A percentile compares a stretch with the other conserved stretches of the same genome.
phyloP scores from a whole-genome alignment of 1,140 invertebrate genomes.

The Goniozus legneri region DNA sequence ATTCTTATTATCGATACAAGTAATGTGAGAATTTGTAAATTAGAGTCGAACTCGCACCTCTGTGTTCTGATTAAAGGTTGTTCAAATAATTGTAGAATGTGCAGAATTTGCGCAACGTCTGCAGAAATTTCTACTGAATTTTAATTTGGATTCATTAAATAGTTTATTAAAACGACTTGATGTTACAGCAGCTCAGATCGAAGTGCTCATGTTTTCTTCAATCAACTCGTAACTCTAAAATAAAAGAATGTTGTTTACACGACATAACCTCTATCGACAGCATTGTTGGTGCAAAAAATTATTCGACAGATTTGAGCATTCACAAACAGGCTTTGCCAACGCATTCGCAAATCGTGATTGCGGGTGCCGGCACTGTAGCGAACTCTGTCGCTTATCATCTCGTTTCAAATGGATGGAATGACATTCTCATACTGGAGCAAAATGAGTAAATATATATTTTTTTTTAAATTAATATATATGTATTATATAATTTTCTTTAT shows the following conservation, averaged over 20 bases:
- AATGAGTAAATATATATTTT: constrained; percentile 44
- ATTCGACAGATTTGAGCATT: neutral
- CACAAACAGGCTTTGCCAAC: constrained; percentile 33
- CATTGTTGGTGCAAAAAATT: neutral
- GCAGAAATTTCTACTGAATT: too few species aligned
- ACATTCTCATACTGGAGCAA: constrained; percentile 65
- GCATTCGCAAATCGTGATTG: constrained; percentile 62
- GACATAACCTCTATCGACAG: neutral
- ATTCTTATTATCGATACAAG: too few species aligned
- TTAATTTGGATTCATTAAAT: neutral
- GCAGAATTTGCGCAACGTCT: too few species aligned
- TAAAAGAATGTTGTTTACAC: neutral
- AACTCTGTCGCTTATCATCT: constrained; percentile 70
- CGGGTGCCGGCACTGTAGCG: constrained; percentile 64
- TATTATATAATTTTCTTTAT: neutral
- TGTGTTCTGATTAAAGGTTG: too few species aligned
- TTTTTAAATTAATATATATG: neutral
- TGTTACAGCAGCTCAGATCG: neutral
- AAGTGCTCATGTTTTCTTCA: neutral
- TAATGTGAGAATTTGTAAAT: too few species aligned
- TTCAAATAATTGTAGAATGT: too few species aligned
- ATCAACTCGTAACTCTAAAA: neutral
- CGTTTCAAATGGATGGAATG: constrained; percentile 60
- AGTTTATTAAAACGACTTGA: neutral
- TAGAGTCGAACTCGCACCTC: too few species aligned